Evolutionary conservation across 2,888 invertebrate genomes (phyloP).

Genomic region (Drosophila setosimentum): DNA sequence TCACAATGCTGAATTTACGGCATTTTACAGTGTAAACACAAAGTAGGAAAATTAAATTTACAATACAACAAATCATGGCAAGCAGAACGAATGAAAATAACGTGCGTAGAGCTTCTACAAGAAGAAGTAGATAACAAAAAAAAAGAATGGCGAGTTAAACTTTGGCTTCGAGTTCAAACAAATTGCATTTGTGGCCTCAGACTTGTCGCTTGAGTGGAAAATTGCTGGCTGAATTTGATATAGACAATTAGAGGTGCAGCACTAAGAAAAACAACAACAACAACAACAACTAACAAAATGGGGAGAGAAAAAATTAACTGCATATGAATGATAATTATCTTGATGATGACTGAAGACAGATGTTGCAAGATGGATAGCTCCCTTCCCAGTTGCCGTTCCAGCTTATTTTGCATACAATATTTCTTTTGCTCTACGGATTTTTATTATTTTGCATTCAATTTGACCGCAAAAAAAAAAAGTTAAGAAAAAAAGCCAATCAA

Average conservation of each 20-base stretch:
- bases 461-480: constrained; percentile 54
- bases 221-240: constrained; percentile 60
- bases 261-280: not conserved
- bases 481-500: constrained; percentile 61
- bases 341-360: constrained; percentile 8
- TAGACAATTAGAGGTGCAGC: constrained; percentile 46
- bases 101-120: constrained; percentile 54
- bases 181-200: constrained; percentile 63
- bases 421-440: constrained; percentile 21
- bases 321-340: constrained; percentile 47
- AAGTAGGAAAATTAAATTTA: constrained; percentile 40
- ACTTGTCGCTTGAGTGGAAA: constrained; percentile 75
- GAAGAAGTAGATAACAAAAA: not conserved
- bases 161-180: constrained; percentile 71
- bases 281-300: constrained; percentile 6
- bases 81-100: constrained; percentile 51
- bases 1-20: constrained; percentile 15
- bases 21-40: constrained; percentile 39
- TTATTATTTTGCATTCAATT: constrained; percentile 56
- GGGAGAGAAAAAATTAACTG: constrained; percentile 50
- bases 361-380: constrained; percentile 20
- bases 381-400: constrained; percentile 8
- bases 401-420: constrained; percentile 48
- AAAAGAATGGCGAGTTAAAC: constrained; percentile 5
- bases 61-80: constrained; percentile 19